Evolutionary conservation across 2,888 invertebrate genomes (phyloP), one percentile per base, ranked within the genome.

Genomic region (Syrista parreyssii): DNA sequence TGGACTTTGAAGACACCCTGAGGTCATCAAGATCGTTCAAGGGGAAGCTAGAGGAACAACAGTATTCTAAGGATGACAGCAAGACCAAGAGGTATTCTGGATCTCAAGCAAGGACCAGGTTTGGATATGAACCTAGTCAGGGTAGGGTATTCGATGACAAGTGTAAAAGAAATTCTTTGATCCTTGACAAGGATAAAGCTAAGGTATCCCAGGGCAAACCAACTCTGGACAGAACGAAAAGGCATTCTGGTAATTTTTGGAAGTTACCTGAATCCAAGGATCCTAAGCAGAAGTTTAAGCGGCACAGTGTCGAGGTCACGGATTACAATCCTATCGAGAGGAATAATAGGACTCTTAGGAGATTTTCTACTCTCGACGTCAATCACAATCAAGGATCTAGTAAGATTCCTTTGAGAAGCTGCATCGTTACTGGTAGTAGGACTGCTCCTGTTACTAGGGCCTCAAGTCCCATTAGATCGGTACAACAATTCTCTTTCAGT

Each of bases 311-410:
- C 73, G 90, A 91, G 68, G 86, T 89, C 11, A 81, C 85, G 4
- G 88, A 89, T 68, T 88, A 87, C 40, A 80, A 81, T 75, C 82
- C 85, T 0, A 76, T 79, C 34, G 87, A 87, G n/a, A 84, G 84
- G 2, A 76, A 75, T 3, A 80, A 81, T n/a, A 78, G 83, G 69
- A 78, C 81, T 6, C 69, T 86, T 0, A 79, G 86, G 34, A 81
- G 88, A 9, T 84, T 84, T 34, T 87, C 88, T 0, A 87, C 84
- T 12, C 80, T 91, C 73, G 91, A 91, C 73, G 89, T 91, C 12
- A 91, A 91, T 80, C 91, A 91, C 79, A 91, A 91, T 86, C 91
- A 91, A 75, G 91, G 91, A 31, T 82, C 86, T 33, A 90, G 91
- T 78, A 91, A 91, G 79, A 91, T 91, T 78, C 89, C 91, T 1